Conservation (phyloP, 2,888 invertebrate species). For the Torymus auratus region DNA sequence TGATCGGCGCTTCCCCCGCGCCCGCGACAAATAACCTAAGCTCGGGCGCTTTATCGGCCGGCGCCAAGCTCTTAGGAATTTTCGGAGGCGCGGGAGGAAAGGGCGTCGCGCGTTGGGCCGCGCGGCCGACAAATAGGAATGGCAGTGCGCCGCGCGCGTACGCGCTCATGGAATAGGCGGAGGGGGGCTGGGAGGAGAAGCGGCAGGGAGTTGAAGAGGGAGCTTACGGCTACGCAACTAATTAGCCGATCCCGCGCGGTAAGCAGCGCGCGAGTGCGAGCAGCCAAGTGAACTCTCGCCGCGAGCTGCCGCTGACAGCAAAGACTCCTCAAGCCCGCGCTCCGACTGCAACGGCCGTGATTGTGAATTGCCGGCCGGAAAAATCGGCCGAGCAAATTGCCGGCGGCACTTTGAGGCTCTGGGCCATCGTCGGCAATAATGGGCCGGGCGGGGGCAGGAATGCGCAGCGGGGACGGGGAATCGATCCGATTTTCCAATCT, state of each 20-base stretch:
- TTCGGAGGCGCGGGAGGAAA: too few species aligned
- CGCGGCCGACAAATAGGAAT: conserved; percentile 18
- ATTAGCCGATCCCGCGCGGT: conserved; percentile 73
- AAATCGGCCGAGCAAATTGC: background rate
- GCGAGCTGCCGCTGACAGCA: conserved; percentile 74
- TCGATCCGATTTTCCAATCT: conserved; percentile 75
- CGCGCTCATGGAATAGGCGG: background rate
- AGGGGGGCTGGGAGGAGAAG: background rate
- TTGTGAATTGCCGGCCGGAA: too few species aligned
- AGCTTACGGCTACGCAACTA: conserved; percentile 74
- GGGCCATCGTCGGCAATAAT: too few species aligned
- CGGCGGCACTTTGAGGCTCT: background rate
- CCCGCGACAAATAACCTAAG: conserved; percentile 1
- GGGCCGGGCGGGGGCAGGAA: too few species aligned
- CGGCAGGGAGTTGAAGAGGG: conserved; percentile 47
- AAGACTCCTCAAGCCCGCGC: conserved; percentile 72
- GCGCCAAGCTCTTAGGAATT: too few species aligned
- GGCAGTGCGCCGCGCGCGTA: background rate
- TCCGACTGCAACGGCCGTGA: background rate
- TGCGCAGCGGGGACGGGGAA: conserved; percentile 62
- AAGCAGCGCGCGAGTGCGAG: conserved; percentile 62
- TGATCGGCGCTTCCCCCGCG: background rate
- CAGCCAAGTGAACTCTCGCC: conserved; percentile 54
- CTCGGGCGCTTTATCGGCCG: too few species aligned
- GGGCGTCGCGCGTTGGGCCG: background rate